Percentiles rank a stretch among this genome's conserved stretches.
Evolutionary conservation across 2,888 invertebrate genomes (phyloP).

Genomic region (Scaptomyza caliginosa): DNA sequence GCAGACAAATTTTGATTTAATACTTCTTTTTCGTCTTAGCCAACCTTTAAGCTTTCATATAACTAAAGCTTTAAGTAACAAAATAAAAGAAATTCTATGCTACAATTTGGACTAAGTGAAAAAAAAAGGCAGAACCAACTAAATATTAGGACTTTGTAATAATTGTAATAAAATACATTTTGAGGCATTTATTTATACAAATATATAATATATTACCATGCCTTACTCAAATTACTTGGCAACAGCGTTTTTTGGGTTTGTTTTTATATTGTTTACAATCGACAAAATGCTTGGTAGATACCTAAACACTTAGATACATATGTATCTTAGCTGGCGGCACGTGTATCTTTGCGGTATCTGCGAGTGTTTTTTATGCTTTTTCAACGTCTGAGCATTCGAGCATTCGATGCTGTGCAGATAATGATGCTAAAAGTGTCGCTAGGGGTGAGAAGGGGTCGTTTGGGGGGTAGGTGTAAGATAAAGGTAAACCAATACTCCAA

Average conservation of each 20-base stretch:
- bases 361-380: slow-evolving; percentile 64
- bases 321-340: slow-evolving; percentile 12
- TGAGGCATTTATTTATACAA: background rate
- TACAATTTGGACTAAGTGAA: too few relatives aligned
- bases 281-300: slow-evolving; percentile 12
- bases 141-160: background rate
- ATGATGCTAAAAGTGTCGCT: slow-evolving; percentile 76
- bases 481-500: slow-evolving; percentile 66
- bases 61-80: background rate
- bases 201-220: background rate
- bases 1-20: background rate
- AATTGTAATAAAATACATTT: background rate
- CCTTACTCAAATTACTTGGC: background rate
- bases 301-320: background rate
- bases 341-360: slow-evolving; percentile 27
- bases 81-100: background rate
- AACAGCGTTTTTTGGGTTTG: background rate
- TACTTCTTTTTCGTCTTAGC: too few relatives aligned
- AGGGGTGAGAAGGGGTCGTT: background rate
- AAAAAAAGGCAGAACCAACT: background rate
- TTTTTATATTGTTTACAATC: background rate
- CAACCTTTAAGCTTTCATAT: too few relatives aligned
- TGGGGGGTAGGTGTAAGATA: too few relatives aligned
- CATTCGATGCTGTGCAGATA: slow-evolving; percentile 73
- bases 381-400: slow-evolving; percentile 72